Percentiles rank a stretch among this genome's conserved stretches.
Conservation (phyloP, 92 coral and sea anemone species). For the Porites lobata region DNA sequence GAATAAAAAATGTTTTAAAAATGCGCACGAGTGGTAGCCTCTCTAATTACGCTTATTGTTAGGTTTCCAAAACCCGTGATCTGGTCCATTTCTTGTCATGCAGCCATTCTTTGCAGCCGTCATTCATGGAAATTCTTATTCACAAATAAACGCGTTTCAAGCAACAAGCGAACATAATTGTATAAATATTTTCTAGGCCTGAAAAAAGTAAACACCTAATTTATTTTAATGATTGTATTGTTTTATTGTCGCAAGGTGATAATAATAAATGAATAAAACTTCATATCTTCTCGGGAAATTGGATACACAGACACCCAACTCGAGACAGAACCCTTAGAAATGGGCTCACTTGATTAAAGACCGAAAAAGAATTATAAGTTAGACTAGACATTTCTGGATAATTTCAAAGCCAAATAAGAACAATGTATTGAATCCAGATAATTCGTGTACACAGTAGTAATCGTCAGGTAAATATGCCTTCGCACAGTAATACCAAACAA, state of each 20-base stretch:
- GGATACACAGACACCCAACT: not conserved
- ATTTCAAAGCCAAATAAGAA: not conserved
- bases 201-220: not conserved
- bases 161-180: not conserved
- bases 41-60: not conserved
- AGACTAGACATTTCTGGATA: not conserved
- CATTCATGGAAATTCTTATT: not conserved
- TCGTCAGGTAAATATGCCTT: too few relatives aligned
- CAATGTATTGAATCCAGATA: too few relatives aligned
- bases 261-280: not conserved
- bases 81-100: not conserved
- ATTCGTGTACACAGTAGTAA: too few relatives aligned
- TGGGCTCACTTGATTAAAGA: not conserved
- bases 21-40: not conserved
- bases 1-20: not conserved
- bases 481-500: too few relatives aligned
- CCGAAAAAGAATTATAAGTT: not conserved
- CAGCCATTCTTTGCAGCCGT: not conserved
- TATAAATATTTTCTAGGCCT: not conserved
- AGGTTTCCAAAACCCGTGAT: not conserved
- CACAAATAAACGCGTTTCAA: not conserved
- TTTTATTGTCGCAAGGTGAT: not conserved
- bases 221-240: not conserved
- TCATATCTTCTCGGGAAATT: not conserved
- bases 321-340: not conserved